Conservation (phyloP, 2,888 invertebrate genomes). For the Cylloceria caligata region DNA sequence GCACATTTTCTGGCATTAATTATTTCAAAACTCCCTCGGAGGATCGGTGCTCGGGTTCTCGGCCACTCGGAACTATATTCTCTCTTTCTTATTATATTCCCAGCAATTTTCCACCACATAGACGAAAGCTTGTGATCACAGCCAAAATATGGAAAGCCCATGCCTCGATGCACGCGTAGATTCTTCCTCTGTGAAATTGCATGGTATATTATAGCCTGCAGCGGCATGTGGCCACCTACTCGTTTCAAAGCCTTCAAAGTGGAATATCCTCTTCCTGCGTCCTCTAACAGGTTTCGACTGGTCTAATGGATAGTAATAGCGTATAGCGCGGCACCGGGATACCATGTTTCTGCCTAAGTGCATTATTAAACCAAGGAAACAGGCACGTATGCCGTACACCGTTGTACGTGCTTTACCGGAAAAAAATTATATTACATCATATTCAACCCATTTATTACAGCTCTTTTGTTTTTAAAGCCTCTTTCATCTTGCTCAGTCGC, state of each 20-base stretch:
- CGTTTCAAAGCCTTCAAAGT: conserved; percentile 37
- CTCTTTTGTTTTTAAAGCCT: not conserved
- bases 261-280: conserved; percentile 11
- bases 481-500: not conserved
- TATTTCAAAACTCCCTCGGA: conserved; percentile 30
- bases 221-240: conserved; percentile 3
- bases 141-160: conserved; percentile 11
- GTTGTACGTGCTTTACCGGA: not conserved
- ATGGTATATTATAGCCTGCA: conserved; percentile 8
- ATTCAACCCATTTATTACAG: not conserved
- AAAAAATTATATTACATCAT: not conserved
- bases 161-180: not conserved
- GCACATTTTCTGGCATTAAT: conserved; percentile 43
- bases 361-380: conserved; percentile 13
- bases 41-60: not conserved
- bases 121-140: not conserved
- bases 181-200: conserved; percentile 21
- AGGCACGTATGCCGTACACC: not conserved
- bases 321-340: not conserved
- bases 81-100: not conserved
- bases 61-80: not conserved
- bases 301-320: conserved; percentile 35
- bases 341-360: conserved; percentile 3
- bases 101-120: not conserved
- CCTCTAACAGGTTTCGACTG: conserved; percentile 21